These are phyloP conservation scores for Rhinolophus sinicus DNA, from an alignment of 2,113 vertebrate genomes.

Conservation along the genomic window DNA sequence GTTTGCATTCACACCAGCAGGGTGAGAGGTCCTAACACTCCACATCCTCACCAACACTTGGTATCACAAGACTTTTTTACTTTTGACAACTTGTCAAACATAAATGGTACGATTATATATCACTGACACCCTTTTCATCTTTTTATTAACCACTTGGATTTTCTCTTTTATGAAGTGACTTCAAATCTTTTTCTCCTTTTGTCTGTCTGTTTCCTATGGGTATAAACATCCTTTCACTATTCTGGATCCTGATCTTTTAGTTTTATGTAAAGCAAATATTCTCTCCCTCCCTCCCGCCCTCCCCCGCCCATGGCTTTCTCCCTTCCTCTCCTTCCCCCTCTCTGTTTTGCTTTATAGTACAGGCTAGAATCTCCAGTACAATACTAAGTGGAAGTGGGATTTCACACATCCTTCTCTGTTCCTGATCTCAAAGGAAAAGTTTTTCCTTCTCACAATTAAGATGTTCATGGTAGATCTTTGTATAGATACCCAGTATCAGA, in stretches of 20 bases:
- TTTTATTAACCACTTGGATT: neutral
- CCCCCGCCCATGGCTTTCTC: neutral
- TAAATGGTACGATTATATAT: neutral
- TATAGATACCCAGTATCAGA: neutral
- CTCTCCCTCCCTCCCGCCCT: neutral
- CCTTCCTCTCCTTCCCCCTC: neutral
- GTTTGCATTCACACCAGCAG: neutral
- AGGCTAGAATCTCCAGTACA: neutral
- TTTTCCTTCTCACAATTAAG: neutral
- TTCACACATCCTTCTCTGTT: neutral
- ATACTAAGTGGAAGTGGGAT: neutral
- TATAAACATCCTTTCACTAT: neutral
- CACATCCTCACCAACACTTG: neutral
- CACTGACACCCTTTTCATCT: neutral
- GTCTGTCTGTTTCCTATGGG: neutral
- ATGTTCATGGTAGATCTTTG: neutral
- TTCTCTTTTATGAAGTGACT: neutral
- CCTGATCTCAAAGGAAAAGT: neutral
- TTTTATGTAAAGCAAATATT: neutral
- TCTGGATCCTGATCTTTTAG: neutral
- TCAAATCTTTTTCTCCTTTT: neutral
- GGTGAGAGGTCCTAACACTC: neutral
- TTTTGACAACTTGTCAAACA: neutral
- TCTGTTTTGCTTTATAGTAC: neutral
- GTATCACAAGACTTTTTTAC: neutral